Conservation (phyloP, 2,888 invertebrate genomes). For the Ceramica pisi region DNA sequence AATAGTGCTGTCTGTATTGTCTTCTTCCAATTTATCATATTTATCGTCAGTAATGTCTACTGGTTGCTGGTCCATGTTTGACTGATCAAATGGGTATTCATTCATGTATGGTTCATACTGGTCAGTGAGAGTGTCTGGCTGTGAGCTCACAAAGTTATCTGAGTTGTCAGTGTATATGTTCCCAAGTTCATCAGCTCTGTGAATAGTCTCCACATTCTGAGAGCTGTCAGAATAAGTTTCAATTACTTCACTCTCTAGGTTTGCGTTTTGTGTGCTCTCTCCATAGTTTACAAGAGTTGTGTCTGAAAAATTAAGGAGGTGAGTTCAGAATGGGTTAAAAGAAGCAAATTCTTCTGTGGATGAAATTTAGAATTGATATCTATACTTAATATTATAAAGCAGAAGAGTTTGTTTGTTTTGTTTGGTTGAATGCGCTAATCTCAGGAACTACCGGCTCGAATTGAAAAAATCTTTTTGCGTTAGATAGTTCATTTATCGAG, state of each 20-base stretch:
- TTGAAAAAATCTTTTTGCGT: too few relatives aligned
- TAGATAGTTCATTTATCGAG: too few relatives aligned
- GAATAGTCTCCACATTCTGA: slow-evolving; percentile 81
- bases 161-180: slow-evolving; percentile 85
- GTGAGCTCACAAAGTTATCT: slow-evolving; percentile 78
- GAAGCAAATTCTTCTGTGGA: neutral
- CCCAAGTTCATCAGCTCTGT: slow-evolving; percentile 85
- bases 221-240: slow-evolving; percentile 83
- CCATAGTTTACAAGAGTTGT: slow-evolving; percentile 87
- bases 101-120: slow-evolving; percentile 85
- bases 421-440: too few relatives aligned
- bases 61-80: slow-evolving; percentile 73
- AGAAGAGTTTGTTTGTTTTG: too few relatives aligned
- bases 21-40: slow-evolving; percentile 67
- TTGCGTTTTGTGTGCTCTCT: slow-evolving; percentile 76
- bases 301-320: slow-evolving; percentile 71
- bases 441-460: too few relatives aligned
- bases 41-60: slow-evolving; percentile 72
- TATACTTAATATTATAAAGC: too few relatives aligned
- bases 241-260: slow-evolving; percentile 79
- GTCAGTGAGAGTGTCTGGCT: slow-evolving; percentile 80
- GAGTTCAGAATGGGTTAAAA: neutral
- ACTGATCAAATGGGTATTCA: slow-evolving; percentile 83
- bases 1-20: slow-evolving; percentile 69
- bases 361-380: neutral